phyloP scores from a whole-genome alignment of 2,888 invertebrate species.

The Xanthia icteritia region DNA sequence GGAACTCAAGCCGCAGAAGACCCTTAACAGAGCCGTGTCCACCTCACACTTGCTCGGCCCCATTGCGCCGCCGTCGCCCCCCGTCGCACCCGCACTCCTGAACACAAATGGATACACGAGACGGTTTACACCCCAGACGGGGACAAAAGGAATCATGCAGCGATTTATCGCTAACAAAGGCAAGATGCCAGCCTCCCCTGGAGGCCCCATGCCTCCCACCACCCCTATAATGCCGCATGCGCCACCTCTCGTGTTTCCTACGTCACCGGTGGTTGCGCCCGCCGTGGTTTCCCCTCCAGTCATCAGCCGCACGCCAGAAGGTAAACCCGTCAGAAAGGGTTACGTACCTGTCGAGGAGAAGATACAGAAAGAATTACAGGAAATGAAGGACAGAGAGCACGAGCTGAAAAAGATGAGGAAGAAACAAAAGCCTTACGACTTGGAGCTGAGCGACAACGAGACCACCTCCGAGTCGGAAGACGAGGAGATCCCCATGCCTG shows the following conservation, averaged over 20 bases:
- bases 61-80: slow-evolving; percentile 81
- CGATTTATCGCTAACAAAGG: slow-evolving; percentile 95
- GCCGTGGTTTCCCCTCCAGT: slow-evolving; percentile 80
- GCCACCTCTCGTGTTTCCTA: slow-evolving; percentile 80
- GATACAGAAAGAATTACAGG: slow-evolving; percentile 96
- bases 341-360: slow-evolving; percentile 96
- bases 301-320: slow-evolving; percentile 90
- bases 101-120: slow-evolving; percentile 89
- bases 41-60: slow-evolving; percentile 86
- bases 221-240: slow-evolving; percentile 73
- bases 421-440: slow-evolving; percentile 91
- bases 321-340: slow-evolving; percentile 93
- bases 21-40: slow-evolving; percentile 85
- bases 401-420: slow-evolving; percentile 93
- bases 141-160: slow-evolving; percentile 95
- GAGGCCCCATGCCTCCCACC: slow-evolving; percentile 76
- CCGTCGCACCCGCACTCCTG: slow-evolving; percentile 80
- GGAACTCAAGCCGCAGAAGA: slow-evolving; percentile 75
- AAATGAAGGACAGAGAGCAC: slow-evolving; percentile 95
- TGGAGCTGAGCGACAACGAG: slow-evolving; percentile 91
- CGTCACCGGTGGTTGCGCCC: slow-evolving; percentile 77
- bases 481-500: slow-evolving; percentile 91
- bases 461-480: slow-evolving; percentile 90
- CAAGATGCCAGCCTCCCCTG: slow-evolving; percentile 86
- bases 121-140: slow-evolving; percentile 92